Base-by-base conservation (phyloP, 2,888 invertebrate species). In the Hyposoter didymator region DNA sequence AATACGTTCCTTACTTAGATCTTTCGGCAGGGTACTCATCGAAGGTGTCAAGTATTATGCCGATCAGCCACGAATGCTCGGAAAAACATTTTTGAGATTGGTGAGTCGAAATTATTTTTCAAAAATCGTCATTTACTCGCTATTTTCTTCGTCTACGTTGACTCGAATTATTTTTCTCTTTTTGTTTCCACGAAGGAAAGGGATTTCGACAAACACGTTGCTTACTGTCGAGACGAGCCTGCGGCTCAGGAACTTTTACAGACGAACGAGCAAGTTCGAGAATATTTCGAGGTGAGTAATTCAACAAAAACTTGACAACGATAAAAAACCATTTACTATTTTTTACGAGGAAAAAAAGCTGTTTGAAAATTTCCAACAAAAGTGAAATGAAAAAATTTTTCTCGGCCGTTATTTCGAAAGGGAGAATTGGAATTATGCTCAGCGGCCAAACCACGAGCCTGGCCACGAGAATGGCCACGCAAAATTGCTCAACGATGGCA, bases 11-110 rank as follows among this genome's bases (percentile, higher is more conserved):
- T 94, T 93, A 94, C 93, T 94, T 92, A 94, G 94, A 94, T 94
- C 93, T 92, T 94, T 94, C 91, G 93, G 94, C 94, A 98, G 98
- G 91, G 97, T 98, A 73, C 95, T 99, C 62, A 96, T 98, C 92
- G 98, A 98, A 94, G 98, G 98, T 85, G 97, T 99, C 87, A 98
- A 98, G 94, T 98, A 98, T 94, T 98, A 98, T 94, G 97, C 97
- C 35, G 97, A 97, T 90, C 97, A 98, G 94, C 98, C 98, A 79
- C 96, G 96, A 84, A 96, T 97, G 95, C 95, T 99, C 85, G 98
- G 98, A 2, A 97, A 97, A 92, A 98, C 98, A 28, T 97, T 99
- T 92, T 94, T 98, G 69, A 95, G 98, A 90, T 95, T 98, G 95
- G 95, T 95, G 89, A 94, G 95, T 73, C 17, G 49, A 39, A 22